phyloP scores from a whole-genome alignment of 2,113 vertebrate species.

The Ictidomys tridecemlineatus region DNA sequence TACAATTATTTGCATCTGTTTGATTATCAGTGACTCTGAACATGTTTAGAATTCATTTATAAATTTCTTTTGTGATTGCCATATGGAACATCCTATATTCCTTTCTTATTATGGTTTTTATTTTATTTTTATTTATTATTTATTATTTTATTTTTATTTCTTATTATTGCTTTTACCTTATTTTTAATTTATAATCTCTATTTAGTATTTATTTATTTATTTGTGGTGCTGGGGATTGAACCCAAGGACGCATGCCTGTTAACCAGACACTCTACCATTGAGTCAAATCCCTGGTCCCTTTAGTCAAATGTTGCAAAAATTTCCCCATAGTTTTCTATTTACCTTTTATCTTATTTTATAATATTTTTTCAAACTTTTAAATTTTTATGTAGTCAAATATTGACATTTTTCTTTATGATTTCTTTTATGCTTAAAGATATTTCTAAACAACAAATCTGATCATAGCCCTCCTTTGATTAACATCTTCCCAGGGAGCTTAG shows the following conservation, averaged over 20 bases:
- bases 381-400: background rate
- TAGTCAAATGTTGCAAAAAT: background rate
- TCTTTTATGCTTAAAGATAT: constrained; percentile 43
- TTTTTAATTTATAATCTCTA: constrained; percentile 6
- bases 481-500: background rate
- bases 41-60: constrained; percentile 8
- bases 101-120: no score
- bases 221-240: background rate
- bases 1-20: constrained; percentile 44
- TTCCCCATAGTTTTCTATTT: background rate
- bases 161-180: background rate
- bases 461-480: background rate
- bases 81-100: background rate
- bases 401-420: background rate
- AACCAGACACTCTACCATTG: background rate
- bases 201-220: background rate
- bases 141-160: no score
- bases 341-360: constrained; percentile 38
- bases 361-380: background rate
- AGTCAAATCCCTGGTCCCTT: background rate
- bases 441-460: background rate
- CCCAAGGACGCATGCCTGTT: background rate
- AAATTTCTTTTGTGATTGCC: constrained; percentile 31
- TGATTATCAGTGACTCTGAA: background rate
- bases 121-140: no score